Evolutionary conservation across 2,113 vertebrate genomes (phyloP).

Genomic region (Hippocampus comes): DNA sequence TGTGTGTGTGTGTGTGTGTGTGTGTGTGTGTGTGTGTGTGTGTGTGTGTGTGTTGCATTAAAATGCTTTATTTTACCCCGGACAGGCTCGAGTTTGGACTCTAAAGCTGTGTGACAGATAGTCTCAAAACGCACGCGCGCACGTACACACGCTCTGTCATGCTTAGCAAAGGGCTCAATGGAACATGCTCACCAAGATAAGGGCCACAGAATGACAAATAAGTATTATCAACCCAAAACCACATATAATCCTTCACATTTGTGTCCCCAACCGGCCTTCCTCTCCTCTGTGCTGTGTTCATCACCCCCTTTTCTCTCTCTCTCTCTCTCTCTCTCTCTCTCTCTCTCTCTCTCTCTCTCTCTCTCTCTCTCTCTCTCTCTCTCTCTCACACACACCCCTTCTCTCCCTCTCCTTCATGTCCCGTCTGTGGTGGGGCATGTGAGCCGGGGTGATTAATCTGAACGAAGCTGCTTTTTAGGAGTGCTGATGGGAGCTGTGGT

Average conservation of each 20-base stretch:
- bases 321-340: slow-evolving; percentile 28
- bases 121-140: slow-evolving; percentile 13
- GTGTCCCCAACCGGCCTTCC: slow-evolving; percentile 36
- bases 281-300: slow-evolving; percentile 37
- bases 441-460: slow-evolving; percentile 66
- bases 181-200: slow-evolving; percentile 72
- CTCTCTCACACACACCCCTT: slow-evolving; percentile 48
- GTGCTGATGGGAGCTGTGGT: slow-evolving; percentile 21
- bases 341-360: slow-evolving; percentile 26
- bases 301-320: slow-evolving; percentile 28
- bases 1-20: too few relatives aligned
- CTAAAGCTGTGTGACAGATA: slow-evolving; percentile 38
- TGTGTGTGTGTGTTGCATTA: slow-evolving; percentile 23
- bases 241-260: slow-evolving; percentile 71
- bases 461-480: slow-evolving; percentile 69
- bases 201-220: slow-evolving; percentile 68
- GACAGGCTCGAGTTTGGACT: slow-evolving; percentile 34
- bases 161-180: slow-evolving; percentile 47
- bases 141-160: slow-evolving; percentile 10
- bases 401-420: slow-evolving; percentile 25
- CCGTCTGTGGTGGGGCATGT: slow-evolving; percentile 43
- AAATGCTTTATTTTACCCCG: slow-evolving; percentile 44
- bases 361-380: slow-evolving; percentile 23
- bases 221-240: slow-evolving; percentile 73
- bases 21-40: too few relatives aligned